A percentile compares a stretch with the other conserved stretches of the same genome.
phyloP scores from a whole-genome alignment of 1,140 invertebrate genomes.

The Holcopasites calliopsidis region DNA sequence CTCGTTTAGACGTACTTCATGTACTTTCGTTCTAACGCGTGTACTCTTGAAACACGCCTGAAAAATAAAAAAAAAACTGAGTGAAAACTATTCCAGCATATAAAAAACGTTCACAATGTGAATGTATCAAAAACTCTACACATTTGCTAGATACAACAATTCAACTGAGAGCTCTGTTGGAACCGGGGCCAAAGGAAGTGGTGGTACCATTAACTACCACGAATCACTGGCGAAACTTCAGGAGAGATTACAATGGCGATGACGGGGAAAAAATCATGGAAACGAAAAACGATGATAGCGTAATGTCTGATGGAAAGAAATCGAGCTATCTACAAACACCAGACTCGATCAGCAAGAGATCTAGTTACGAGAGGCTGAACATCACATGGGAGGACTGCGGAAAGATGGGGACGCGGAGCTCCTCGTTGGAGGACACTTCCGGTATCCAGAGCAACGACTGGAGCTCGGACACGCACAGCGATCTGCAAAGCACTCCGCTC shows the following conservation, averaged over 20 bases:
- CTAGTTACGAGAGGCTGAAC: slow-evolving; percentile 51
- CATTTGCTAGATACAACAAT: too few species aligned
- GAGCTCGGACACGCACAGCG: slow-evolving; percentile 52
- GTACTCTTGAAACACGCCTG: slow-evolving; percentile 20
- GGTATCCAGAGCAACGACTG: slow-evolving; percentile 58
- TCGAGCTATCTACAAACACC: neutral
- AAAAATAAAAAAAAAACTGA: too few species aligned
- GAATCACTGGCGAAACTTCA: neutral
- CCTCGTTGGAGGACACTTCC: slow-evolving; percentile 59
- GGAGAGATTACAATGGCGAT: neutral
- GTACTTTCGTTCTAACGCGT: slow-evolving; percentile 31
- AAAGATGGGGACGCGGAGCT: slow-evolving; percentile 8
- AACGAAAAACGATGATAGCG: neutral
- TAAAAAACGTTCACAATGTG: too few species aligned
- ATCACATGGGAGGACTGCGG: slow-evolving; percentile 43
- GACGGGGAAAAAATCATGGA: neutral
- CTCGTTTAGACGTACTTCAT: slow-evolving; percentile 25
- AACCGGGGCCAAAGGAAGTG: neutral
- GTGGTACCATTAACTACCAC: neutral
- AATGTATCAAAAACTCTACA: too few species aligned
- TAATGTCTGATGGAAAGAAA: neutral
- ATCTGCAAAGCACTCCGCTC: slow-evolving; percentile 46
- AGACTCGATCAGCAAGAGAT: slow-evolving; percentile 27
- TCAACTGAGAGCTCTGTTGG: slow-evolving; percentile 51
- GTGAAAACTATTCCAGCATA: too few species aligned